Evolutionary conservation across 2,888 invertebrate genomes (phyloP).

Genomic region (Proisotoma minuta): DNA sequence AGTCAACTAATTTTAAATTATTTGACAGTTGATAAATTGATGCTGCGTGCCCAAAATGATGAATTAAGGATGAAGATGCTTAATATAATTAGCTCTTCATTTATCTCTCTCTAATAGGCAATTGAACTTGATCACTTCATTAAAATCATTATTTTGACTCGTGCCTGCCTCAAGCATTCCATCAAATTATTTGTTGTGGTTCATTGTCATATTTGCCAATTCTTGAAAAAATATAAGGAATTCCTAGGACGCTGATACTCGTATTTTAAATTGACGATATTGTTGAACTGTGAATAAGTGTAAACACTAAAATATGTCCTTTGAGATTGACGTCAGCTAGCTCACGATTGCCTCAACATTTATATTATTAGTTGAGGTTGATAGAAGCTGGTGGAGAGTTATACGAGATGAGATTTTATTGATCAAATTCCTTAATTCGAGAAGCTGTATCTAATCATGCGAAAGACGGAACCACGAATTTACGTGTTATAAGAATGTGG

Average conservation of each 20-base stretch:
- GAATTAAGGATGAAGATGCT: slow-evolving; percentile 2
- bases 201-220: not conserved
- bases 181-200: not conserved
- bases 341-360: not conserved
- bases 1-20: not conserved
- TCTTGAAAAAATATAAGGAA: not conserved
- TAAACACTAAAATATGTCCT: not conserved
- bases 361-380: not conserved
- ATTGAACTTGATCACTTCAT: slow-evolving; percentile 2
- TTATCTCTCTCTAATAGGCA: not conserved
- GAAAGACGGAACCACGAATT: no score
- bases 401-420: no score
- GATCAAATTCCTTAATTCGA: no score
- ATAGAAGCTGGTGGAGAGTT: no score
- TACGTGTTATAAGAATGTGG: no score
- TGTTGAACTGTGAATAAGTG: no score
- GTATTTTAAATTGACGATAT: not conserved
- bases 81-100: not conserved
- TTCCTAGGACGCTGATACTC: not conserved
- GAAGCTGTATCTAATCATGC: no score
- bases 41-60: not conserved
- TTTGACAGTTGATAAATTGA: not conserved
- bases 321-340: not conserved
- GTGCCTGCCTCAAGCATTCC: no score
- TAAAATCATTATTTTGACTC: not conserved